Percentiles rank a stretch among this genome's conserved stretches.
Conservation (phyloP, 1,140 invertebrate species). For the Anadara kagoshimensis region DNA sequence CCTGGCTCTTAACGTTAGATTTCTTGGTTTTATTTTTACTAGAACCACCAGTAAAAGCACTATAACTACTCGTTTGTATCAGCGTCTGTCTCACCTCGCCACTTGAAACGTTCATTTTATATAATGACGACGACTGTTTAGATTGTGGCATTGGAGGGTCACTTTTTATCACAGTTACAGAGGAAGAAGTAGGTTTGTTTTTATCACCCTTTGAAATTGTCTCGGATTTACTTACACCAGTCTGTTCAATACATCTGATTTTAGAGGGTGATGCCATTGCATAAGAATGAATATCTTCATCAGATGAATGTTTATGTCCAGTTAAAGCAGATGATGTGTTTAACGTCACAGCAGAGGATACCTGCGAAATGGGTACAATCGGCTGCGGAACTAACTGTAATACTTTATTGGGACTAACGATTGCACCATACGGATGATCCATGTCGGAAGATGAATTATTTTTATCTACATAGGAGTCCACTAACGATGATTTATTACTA, state of each 20-base stretch:
- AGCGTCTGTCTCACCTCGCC: slow-evolving; percentile 37
- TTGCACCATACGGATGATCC: slow-evolving; percentile 39
- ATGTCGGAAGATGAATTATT: slow-evolving; percentile 13
- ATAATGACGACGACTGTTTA: slow-evolving; percentile 16
- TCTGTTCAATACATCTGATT: background rate
- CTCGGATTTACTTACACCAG: slow-evolving; percentile 1
- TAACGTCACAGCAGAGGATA: slow-evolving; percentile 23
- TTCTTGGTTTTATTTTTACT: background rate
- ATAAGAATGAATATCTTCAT: slow-evolving; percentile 3
- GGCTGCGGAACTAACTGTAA: slow-evolving; percentile 58
- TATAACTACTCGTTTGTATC: slow-evolving; percentile 50
- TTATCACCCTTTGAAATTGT: background rate
- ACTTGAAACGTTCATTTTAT: slow-evolving; percentile 5
- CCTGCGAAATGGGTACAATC: slow-evolving; percentile 52
- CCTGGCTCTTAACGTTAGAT: background rate
- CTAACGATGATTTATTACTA: background rate
- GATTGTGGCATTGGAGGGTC: slow-evolving; percentile 6
- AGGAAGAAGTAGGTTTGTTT: background rate
- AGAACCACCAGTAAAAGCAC: slow-evolving; percentile 36
- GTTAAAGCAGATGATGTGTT: background rate
- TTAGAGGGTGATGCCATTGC: slow-evolving; percentile 14
- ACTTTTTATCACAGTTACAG: slow-evolving; percentile 1
- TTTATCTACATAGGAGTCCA: slow-evolving; percentile 5
- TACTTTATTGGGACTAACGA: slow-evolving; percentile 45
- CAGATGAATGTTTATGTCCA: slow-evolving; percentile 8